phyloP scores from a whole-genome alignment of 2,797 vertebrate species.

The Spinibarbus caldwelli region DNA sequence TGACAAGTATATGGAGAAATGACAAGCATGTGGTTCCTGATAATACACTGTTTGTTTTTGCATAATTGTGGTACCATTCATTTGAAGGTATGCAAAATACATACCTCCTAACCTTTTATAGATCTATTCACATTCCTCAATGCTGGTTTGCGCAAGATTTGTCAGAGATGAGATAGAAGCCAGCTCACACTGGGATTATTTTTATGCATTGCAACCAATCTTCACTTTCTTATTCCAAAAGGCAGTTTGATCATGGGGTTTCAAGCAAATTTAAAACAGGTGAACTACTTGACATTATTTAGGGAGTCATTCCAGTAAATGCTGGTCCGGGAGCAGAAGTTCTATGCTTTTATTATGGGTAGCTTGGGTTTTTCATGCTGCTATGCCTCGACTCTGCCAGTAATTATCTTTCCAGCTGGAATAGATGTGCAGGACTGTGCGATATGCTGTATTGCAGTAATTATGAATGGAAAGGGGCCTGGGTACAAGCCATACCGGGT shows the following conservation, averaged over 20 bases:
- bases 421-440: conserved; percentile 20
- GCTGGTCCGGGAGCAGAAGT: not conserved
- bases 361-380: conserved; percentile 19
- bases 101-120: conserved; percentile 22
- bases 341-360: conserved; percentile 12
- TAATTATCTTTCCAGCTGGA: conserved; percentile 41
- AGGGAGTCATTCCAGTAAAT: conserved; percentile 16
- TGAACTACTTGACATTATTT: conserved; percentile 35
- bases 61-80: conserved; percentile 39
- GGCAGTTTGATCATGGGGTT: conserved; percentile 4
- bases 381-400: not conserved
- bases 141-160: conserved; percentile 20
- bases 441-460: conserved; percentile 16
- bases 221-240: conserved; percentile 26
- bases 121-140: conserved; percentile 34
- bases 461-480: conserved; percentile 23
- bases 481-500: not conserved
- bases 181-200: conserved; percentile 33
- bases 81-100: conserved; percentile 24
- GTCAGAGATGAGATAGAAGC: conserved; percentile 29
- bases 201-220: conserved; percentile 11
- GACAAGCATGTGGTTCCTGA: conserved; percentile 40
- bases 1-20: conserved; percentile 33
- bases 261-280: conserved; percentile 16
- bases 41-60: conserved; percentile 47